phyloP scores from a whole-genome alignment of 2,888 invertebrate genomes.

The Tenthredo mesomela region DNA sequence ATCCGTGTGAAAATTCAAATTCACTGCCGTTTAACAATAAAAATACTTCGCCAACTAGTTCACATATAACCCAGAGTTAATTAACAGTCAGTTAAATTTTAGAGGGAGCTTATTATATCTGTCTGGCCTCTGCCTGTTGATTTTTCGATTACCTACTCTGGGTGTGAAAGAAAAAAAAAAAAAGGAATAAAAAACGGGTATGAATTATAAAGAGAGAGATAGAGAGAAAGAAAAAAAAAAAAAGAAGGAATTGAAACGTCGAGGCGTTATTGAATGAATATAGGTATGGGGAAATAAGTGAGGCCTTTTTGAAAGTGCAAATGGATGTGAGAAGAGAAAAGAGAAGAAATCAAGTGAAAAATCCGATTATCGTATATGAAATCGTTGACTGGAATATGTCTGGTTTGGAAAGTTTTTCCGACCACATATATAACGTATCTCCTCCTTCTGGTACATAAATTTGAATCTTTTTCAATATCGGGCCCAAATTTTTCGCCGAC shows the following conservation, averaged over 20 bases:
- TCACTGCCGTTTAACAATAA: not conserved
- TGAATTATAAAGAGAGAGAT: not conserved
- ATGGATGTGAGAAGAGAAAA: not conserved
- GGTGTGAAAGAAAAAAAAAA: not conserved
- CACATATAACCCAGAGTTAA: not conserved
- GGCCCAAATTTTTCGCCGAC: not conserved
- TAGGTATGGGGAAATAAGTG: not conserved
- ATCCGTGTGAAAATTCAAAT: not conserved
- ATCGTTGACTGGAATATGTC: slow-evolving; percentile 17
- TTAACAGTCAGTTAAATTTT: not conserved
- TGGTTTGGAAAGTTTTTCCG: not conserved
- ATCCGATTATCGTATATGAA: slow-evolving; percentile 40
- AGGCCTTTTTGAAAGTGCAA: not conserved
- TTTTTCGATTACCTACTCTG: not conserved
- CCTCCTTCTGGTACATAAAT: slow-evolving; percentile 38
- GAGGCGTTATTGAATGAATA: not conserved
- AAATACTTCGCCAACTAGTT: not conserved
- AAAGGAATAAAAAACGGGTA: not conserved
- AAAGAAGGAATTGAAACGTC: not conserved
- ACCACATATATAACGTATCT: not conserved
- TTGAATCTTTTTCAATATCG: not conserved
- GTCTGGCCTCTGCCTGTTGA: not conserved
- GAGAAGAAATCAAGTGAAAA: slow-evolving; percentile 16
- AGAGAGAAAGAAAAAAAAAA: not conserved
- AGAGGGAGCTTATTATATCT: too few species aligned